Conservation (phyloP, 2,113 vertebrate species). For the Labrus mixtus region DNA sequence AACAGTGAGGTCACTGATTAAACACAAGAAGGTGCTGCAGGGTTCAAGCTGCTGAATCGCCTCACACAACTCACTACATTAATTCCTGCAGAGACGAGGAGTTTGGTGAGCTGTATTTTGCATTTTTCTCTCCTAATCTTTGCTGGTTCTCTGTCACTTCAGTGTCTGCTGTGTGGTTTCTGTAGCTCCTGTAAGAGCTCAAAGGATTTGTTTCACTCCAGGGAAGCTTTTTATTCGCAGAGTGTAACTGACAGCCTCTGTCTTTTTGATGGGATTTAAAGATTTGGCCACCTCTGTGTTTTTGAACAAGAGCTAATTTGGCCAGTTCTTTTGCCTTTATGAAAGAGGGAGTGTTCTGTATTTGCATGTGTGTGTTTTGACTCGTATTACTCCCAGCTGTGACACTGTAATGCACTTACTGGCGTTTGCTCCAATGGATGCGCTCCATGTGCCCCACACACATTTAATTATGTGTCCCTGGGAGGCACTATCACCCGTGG, state of each 20-base stretch:
- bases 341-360: slow-evolving; percentile 7
- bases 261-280: slow-evolving; percentile 54
- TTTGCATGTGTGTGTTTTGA: slow-evolving; percentile 20
- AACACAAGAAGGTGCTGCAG: not conserved
- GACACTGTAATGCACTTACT: slow-evolving; percentile 22
- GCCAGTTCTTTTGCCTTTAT: slow-evolving; percentile 32
- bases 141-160: slow-evolving; percentile 19
- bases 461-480: slow-evolving; percentile 68
- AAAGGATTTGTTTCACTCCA: slow-evolving; percentile 52
- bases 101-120: slow-evolving; percentile 38
- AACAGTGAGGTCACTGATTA: slow-evolving; percentile 39
- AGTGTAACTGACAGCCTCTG: slow-evolving; percentile 52
- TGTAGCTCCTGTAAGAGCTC: slow-evolving; percentile 46
- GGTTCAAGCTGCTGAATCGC: not conserved
- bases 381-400: slow-evolving; percentile 10
- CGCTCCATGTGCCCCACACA: slow-evolving; percentile 40
- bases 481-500: slow-evolving; percentile 56
- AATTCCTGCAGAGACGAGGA: not conserved
- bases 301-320: slow-evolving; percentile 50
- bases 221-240: slow-evolving; percentile 44
- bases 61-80: not conserved
- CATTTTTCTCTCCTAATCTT: slow-evolving; percentile 14
- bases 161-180: not conserved
- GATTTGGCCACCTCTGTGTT: slow-evolving; percentile 31
- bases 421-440: slow-evolving; percentile 36